These are phyloP conservation scores for Myotis vivesi DNA, from an alignment of 2,797 vertebrate species.

Conservation along the genomic window DNA sequence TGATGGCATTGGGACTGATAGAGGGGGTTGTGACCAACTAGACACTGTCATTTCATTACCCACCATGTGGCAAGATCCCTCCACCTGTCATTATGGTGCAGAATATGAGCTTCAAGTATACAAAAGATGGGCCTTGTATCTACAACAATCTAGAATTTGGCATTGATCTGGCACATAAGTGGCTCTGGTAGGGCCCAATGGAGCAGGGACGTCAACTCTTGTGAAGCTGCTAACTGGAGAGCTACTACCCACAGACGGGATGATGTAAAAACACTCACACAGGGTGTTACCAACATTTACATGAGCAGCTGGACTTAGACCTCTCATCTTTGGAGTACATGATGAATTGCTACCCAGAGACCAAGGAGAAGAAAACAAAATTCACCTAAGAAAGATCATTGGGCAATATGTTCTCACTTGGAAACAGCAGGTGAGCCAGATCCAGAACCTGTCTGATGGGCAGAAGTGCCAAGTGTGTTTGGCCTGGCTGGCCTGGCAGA, in stretches of 20 bases:
- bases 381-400: slow-evolving; percentile 93
- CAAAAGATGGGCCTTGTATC: slow-evolving; percentile 92
- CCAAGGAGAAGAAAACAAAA: slow-evolving; percentile 97
- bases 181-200: slow-evolving; percentile 97
- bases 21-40: slow-evolving; percentile 96
- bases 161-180: slow-evolving; percentile 95
- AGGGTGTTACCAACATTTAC: slow-evolving; percentile 97
- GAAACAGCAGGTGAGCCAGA: slow-evolving; percentile 98
- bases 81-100: slow-evolving; percentile 99
- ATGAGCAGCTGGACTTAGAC: slow-evolving; percentile 96
- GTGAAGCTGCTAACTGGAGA: slow-evolving; percentile 97
- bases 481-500: slow-evolving; percentile 92
- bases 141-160: slow-evolving; percentile 97
- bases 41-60: slow-evolving; percentile 98
- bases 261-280: slow-evolving; percentile 98
- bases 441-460: slow-evolving; percentile 96
- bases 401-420: slow-evolving; percentile 97
- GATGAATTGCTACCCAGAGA: slow-evolving; percentile 98
- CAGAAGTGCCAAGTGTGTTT: slow-evolving; percentile 96
- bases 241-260: slow-evolving; percentile 95
- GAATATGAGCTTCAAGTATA: slow-evolving; percentile 98
- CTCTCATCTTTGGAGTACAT: slow-evolving; percentile 97
- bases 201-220: slow-evolving; percentile 96
- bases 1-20: slow-evolving; percentile 97
- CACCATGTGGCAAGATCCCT: slow-evolving; percentile 97